Evolutionary conservation across 2,888 invertebrate genomes (phyloP).

Genomic region (Scelioninae gen. 2): DNA sequence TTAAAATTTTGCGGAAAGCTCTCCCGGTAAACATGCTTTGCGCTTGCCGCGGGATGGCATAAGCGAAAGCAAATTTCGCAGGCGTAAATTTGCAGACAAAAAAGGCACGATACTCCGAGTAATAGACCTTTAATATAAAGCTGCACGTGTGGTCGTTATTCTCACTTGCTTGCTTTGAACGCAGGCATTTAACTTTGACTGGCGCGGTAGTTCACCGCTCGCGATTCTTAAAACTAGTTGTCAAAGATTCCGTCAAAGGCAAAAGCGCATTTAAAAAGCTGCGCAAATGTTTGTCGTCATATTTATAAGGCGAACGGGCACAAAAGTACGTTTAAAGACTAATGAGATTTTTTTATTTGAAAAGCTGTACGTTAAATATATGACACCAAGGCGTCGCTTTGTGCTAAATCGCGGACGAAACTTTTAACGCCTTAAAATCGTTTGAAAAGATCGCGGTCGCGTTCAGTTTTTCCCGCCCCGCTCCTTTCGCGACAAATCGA

Average conservation of each 20-base stretch:
- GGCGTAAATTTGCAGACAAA: constrained; percentile 41
- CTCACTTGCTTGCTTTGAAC: constrained; percentile 50
- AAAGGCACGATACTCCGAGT: constrained; percentile 34
- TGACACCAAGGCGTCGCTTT: constrained; percentile 11
- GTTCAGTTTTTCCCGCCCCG: no score
- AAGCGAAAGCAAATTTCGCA: constrained; percentile 16
- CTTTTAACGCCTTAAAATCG: not conserved
- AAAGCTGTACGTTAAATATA: constrained; percentile 69
- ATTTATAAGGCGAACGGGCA: constrained; percentile 43
- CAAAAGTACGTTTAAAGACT: constrained; percentile 48
- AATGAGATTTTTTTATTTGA: constrained; percentile 51
- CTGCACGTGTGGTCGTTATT: constrained; percentile 50
- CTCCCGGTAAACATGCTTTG: no score
- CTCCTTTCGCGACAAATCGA: no score
- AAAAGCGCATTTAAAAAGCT: constrained; percentile 37
- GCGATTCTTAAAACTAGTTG: constrained; percentile 49
- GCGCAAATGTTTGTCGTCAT: constrained; percentile 49
- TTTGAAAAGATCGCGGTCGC: no score
- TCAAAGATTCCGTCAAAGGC: constrained; percentile 52
- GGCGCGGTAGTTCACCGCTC: constrained; percentile 33
- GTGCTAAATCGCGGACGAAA: constrained; percentile 60
- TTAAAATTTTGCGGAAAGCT: no score
- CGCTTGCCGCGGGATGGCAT: no score
- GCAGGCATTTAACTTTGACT: constrained; percentile 50
- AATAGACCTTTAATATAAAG: constrained; percentile 56